A percentile compares a stretch with the other conserved stretches of the same genome.
phyloP scores from a whole-genome alignment of 2,113 vertebrate genomes.

The Rhabdomys dilectus region DNA sequence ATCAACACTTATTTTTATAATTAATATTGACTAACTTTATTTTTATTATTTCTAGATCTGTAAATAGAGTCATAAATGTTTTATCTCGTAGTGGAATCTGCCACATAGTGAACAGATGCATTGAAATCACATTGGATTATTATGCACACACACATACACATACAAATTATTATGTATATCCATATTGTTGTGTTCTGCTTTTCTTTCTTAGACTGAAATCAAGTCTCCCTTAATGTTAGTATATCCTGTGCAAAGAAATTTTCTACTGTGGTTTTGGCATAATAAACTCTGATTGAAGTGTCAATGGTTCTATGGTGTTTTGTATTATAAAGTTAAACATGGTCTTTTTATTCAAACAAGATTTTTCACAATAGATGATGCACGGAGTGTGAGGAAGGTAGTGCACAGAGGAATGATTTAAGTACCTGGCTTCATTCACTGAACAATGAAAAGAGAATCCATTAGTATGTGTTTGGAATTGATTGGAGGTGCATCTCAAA shows the following conservation, averaged over 20 bases:
- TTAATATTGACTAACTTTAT: not conserved
- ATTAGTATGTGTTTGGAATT: not conserved
- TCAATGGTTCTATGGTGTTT: slow-evolving; percentile 84
- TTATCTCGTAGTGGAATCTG: slow-evolving; percentile 40
- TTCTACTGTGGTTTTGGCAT: slow-evolving; percentile 77
- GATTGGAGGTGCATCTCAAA: not conserved
- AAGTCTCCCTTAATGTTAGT: slow-evolving; percentile 81
- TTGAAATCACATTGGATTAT: slow-evolving; percentile 51
- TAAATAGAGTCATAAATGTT: not conserved
- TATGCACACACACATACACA: slow-evolving; percentile 6
- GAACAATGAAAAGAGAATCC: slow-evolving; percentile 51
- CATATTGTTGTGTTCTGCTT: slow-evolving; percentile 69
- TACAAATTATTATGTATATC: not conserved
- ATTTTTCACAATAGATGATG: slow-evolving; percentile 69
- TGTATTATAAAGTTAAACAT: slow-evolving; percentile 82
- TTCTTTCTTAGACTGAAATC: slow-evolving; percentile 79
- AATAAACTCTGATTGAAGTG: slow-evolving; percentile 86
- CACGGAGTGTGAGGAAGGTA: slow-evolving; percentile 41
- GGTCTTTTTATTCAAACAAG: slow-evolving; percentile 81
- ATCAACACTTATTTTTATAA: not conserved
- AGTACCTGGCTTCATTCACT: not conserved
- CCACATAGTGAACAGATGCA: slow-evolving; percentile 42
- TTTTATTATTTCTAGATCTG: not conserved
- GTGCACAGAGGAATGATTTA: slow-evolving; percentile 53
- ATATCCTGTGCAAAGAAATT: slow-evolving; percentile 77